Conservation (phyloP, 2,888 invertebrate species). For the Aricia artaxerxes region DNA sequence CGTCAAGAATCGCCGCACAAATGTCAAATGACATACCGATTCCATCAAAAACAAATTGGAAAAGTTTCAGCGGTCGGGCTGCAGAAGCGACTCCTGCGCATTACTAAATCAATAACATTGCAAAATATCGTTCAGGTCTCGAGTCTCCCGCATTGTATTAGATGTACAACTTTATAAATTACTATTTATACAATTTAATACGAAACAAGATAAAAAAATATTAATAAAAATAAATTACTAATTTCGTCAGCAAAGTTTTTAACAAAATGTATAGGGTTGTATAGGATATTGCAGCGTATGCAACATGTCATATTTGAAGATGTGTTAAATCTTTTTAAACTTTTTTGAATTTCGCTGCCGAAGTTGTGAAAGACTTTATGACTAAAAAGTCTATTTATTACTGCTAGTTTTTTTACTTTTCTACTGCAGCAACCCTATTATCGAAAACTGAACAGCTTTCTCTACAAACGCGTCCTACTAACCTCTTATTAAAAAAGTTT, state of each 20-base stretch:
- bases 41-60: background rate
- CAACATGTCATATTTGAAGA: no score
- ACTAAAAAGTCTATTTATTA: no score
- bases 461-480: background rate
- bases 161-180: no score
- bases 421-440: background rate
- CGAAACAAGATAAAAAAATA: background rate
- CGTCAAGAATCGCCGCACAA: background rate
- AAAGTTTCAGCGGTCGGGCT: background rate
- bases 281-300: no score
- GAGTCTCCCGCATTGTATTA: background rate
- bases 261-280: no score
- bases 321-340: no score
- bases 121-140: background rate
- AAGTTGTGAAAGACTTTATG: no score
- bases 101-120: background rate
- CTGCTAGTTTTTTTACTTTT: background rate
- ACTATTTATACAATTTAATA: background rate
- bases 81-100: background rate
- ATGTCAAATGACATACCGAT: background rate
- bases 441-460: background rate
- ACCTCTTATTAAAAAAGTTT: slow-evolving; percentile 19
- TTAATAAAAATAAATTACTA: background rate
- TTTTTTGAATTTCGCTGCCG: no score
- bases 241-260: background rate